Evolutionary conservation across 2,113 vertebrate species (phyloP).

Genomic region (Clupea harengus): DNA sequence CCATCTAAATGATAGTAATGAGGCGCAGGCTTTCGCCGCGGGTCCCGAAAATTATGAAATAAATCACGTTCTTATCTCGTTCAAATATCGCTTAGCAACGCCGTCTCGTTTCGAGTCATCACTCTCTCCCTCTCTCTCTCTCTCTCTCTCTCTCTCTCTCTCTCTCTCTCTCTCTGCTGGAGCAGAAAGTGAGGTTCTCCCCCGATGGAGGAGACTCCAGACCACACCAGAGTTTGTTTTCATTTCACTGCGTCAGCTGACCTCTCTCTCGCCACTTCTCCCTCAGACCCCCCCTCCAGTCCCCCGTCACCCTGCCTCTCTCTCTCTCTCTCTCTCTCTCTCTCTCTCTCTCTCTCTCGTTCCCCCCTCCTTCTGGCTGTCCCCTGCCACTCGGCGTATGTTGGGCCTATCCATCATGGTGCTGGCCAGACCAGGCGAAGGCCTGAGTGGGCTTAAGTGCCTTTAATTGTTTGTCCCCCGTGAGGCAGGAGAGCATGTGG

Average conservation of each 20-base stretch:
- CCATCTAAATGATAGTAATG: conserved; percentile 64
- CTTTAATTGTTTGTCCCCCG: conserved; percentile 48
- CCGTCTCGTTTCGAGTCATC: conserved; percentile 23
- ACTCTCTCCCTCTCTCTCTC: conserved; percentile 19
- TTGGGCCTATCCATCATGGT: conserved; percentile 36
- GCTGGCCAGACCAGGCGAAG: conserved; percentile 31
- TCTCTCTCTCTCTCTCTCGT: neutral
- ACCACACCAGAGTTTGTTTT: neutral
- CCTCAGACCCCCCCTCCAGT: neutral
- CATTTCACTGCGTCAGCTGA: neutral
- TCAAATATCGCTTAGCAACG: conserved; percentile 41
- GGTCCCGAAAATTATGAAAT: conserved; percentile 59
- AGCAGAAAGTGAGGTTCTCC: conserved; percentile 31
- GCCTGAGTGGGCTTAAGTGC: conserved; percentile 45
- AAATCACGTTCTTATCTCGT: conserved; percentile 57
- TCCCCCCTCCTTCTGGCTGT: conserved; percentile 8
- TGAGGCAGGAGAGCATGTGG: conserved; percentile 15
- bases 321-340: neutral
- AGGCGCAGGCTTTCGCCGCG: conserved; percentile 54
- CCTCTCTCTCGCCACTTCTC: neutral
- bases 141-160: no score
- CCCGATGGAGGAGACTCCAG: neutral
- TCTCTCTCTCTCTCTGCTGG: conserved; percentile 18
- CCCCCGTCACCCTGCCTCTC: neutral
- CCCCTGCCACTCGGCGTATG: neutral